Percentiles rank a stretch among this genome's conserved stretches.
These are phyloP conservation scores for Zaprionus tsacasi DNA, from an alignment of 1,140 invertebrate species.

Conservation along the genomic window DNA sequence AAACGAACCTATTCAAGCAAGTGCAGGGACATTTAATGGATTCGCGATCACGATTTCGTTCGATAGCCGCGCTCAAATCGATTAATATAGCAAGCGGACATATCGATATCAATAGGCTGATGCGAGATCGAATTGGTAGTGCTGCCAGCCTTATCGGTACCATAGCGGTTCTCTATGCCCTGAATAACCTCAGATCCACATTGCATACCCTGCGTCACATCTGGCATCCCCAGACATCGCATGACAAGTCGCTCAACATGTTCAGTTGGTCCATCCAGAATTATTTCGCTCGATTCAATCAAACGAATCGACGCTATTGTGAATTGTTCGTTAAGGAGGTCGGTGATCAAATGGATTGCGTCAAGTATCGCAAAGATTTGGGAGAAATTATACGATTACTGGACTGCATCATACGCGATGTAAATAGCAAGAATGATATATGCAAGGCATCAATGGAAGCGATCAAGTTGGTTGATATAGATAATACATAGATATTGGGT, in stretches of 20 bases:
- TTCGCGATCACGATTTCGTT: too few relatives aligned
- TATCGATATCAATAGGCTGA: slow-evolving; percentile 13
- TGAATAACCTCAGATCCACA: slow-evolving; percentile 23
- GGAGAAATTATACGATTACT: slow-evolving; percentile 47
- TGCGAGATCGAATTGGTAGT: slow-evolving; percentile 38
- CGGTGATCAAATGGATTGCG: slow-evolving; percentile 27
- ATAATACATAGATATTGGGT: neutral
- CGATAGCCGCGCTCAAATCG: neutral
- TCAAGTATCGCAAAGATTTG: slow-evolving; percentile 54
- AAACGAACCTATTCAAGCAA: too few relatives aligned
- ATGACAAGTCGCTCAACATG: slow-evolving; percentile 10
- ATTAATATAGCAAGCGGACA: neutral
- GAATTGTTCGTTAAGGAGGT: slow-evolving; percentile 36
- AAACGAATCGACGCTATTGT: slow-evolving; percentile 34
- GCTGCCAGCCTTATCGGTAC: slow-evolving; percentile 21
- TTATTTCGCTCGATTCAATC: slow-evolving; percentile 43
- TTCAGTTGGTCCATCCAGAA: slow-evolving; percentile 59
- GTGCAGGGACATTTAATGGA: too few relatives aligned
- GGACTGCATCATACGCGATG: slow-evolving; percentile 19
- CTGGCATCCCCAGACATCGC: slow-evolving; percentile 13
- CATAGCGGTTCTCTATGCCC: slow-evolving; percentile 28
- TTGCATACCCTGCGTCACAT: slow-evolving; percentile 14
- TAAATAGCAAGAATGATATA: slow-evolving; percentile 24
- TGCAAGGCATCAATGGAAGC: slow-evolving; percentile 39
- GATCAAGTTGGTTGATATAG: slow-evolving; percentile 30